These are phyloP conservation scores for Dasyornis broadbenti DNA, from an alignment of 2,113 vertebrate species.

Conservation along the genomic window DNA sequence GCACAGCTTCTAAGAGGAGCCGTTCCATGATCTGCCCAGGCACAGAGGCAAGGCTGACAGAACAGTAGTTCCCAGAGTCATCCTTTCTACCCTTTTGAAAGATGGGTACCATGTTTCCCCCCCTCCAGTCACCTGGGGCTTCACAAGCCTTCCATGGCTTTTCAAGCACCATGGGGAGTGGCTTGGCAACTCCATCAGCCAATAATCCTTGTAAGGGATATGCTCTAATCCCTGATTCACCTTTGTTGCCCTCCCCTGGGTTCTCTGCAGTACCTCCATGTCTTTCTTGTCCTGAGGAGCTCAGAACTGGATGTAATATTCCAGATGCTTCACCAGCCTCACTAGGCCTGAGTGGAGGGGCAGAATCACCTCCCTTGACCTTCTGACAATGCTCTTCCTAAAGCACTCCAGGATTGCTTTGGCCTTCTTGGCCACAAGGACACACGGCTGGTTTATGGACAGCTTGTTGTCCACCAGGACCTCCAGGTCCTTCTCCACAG, in stretches of 20 bases:
- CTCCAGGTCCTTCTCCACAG: not conserved
- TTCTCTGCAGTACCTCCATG: not conserved
- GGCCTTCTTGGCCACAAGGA: not conserved
- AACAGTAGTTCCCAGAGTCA: not conserved
- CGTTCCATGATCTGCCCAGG: not conserved
- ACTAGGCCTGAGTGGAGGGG: not conserved
- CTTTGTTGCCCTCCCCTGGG: not conserved
- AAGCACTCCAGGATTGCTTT: not conserved
- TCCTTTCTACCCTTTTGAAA: not conserved
- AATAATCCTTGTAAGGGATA: not conserved
- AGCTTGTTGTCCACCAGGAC: not conserved
- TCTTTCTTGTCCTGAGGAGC: not conserved
- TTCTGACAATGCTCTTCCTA: not conserved
- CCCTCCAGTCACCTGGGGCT: rapidly evolving
- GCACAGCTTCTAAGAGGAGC: not conserved
- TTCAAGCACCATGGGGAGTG: not conserved
- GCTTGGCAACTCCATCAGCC: not conserved
- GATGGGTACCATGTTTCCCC: not conserved
- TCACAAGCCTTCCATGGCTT: not conserved
- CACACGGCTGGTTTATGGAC: not conserved
- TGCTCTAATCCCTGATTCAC: not conserved
- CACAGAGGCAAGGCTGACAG: not conserved
- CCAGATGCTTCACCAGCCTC: not conserved
- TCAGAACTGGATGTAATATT: not conserved
- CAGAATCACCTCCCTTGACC: not conserved